Evolutionary conservation across 2,113 vertebrate genomes (phyloP).

Genomic region (Hassar affinis): DNA sequence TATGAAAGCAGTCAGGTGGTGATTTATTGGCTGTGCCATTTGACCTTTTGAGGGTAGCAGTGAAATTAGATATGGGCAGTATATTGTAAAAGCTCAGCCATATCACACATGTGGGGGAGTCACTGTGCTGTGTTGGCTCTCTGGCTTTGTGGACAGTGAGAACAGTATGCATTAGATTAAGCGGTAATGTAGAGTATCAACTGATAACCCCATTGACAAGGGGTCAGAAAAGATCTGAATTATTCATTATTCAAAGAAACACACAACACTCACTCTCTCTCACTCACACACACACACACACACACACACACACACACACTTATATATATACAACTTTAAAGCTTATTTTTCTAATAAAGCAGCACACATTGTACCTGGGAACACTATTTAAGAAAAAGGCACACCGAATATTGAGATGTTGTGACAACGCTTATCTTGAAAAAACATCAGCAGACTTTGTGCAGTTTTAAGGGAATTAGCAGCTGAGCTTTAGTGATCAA

Average conservation of each 20-base stretch:
- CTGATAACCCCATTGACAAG: neutral
- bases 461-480: neutral
- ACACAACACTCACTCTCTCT: too few species aligned
- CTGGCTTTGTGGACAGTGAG: neutral
- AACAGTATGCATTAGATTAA: neutral
- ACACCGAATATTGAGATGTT: too few species aligned
- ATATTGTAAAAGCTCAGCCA: constrained; percentile 26
- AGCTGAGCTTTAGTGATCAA: neutral
- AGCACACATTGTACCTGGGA: too few species aligned
- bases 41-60: constrained; percentile 45
- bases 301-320: too few species aligned
- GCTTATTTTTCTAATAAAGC: too few species aligned
- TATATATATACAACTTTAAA: too few species aligned
- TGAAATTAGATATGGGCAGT: constrained; percentile 39
- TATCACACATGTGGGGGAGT: neutral
- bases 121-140: neutral
- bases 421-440: neutral
- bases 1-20: neutral
- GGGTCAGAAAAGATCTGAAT: neutral
- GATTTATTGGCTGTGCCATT: constrained; percentile 41
- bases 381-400: too few species aligned
- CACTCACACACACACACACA: too few species aligned
- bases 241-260: neutral
- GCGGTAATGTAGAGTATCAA: neutral
- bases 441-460: neutral